Evolutionary conservation across 23 tunicate species (phyloP), one percentile per base, ranked within the genome.

Genomic region (Oikopleura albicans): DNA sequence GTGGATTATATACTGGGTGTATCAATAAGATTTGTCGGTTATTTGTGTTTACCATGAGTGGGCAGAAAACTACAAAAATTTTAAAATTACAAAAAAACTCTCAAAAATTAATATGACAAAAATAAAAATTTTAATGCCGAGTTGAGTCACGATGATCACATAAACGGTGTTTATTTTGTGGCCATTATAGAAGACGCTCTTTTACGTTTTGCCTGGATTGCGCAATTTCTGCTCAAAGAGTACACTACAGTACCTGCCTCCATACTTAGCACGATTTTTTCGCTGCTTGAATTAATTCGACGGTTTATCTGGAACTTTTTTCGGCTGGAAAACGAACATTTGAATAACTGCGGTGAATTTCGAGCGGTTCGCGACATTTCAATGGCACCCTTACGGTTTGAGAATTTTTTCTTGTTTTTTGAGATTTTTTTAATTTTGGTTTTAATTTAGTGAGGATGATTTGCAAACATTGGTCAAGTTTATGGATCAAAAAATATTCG

Each of bases 311-410:
- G 99, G 99, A 95, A 95, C 57, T 95, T 90, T 57, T 95, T 95
- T 83, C 96, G 99, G 2, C 88, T 95, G 33, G 99, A 95, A 71
- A 95, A 95, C 89, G 99, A 95, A 49, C 99, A 95, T 87, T 83
- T 95, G 35, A 95, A 95, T 85, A 95, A 95, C 76, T 90, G 96
- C 84, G 99, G 99, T n/a, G 99, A 95, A 83, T 95, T 95, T 76
- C 88, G 99, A 38, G 99, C 99, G 0, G 96, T 95, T 2, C 86
- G 99, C 12, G 99, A 95, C 39, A 95, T 95, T 40, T 95, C 99
- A 1, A 83, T 95, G 56, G 88, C 96, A 4, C 99, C 96, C 37
- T 56, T 90, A 22, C 28, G 35, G 79, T 71, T n/a, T n/a, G n/a
- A n/a, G n/a, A n/a, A n/a, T n/a, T n/a, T n/a, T n/a, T 49, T 49